Evolutionary conservation across 2,797 vertebrate species (phyloP), one percentile per base, ranked within the genome.

Genomic region (Hirundo rustica): DNA sequence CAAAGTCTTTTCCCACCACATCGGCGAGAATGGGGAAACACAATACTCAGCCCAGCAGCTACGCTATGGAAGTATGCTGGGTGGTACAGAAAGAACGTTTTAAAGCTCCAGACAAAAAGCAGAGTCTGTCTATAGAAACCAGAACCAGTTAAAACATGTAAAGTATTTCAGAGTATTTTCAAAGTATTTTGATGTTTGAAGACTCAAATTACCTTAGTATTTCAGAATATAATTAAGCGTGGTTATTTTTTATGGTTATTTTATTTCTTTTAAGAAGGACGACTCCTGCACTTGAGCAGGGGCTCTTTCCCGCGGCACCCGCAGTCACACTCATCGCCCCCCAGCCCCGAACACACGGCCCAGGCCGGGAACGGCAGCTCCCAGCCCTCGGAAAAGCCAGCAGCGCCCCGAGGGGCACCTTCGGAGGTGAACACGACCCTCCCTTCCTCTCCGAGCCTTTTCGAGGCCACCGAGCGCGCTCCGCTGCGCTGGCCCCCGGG

Each of bases 1-100:
- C 65, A n/a, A 42, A 95, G 83, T 71, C 84, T 88, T 96, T 97
- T 96, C 96, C 94, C 96, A 94, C 47, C 92, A 85, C 88, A 82
- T 50, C 17, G 83, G 75, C 36, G 62, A 65, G 70, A 73, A 73
- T n/a, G 54, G 71, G 47, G 78, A 82, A 89, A 50, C 84, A 91
- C 79, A 94, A 81, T 81, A 62, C 74, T 71, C 45, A 34, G 61
- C 85, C 82, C 30, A 29, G 74, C 55, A 92, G 62, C 54, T 47
- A 27, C 6, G 6, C 62, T 61, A 10, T 42, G 82, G 72, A 80
- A 85, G 90, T 44, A 76, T 34, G 71, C 83, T 92, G 83, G 61
- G 54, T 9, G 38, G 36, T 20, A 53, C 30, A 14, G 68, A 93
- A 68, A 91, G 48, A n/a, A 74, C 36, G 62, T 89, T 62, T 70